phyloP scores from a whole-genome alignment of 1,140 invertebrate genomes.

The Magallana gigas region DNA sequence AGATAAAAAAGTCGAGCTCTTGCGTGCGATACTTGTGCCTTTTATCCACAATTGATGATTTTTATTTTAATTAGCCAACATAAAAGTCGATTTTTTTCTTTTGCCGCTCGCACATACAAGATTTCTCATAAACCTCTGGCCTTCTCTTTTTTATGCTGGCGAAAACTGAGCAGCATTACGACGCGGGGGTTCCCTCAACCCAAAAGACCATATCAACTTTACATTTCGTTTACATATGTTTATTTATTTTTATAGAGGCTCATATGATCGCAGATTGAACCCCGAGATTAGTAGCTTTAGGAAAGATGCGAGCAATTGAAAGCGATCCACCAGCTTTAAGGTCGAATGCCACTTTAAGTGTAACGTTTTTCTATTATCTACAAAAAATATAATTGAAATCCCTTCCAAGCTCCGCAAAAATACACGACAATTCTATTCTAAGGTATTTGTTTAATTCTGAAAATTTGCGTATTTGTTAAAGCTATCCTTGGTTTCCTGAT shows the following conservation, averaged over 20 bases:
- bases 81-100: background rate
- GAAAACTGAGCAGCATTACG: background rate
- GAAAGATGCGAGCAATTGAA: slow-evolving; percentile 25
- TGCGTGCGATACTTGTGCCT: too few relatives aligned
- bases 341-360: slow-evolving; percentile 8
- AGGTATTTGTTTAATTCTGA: slow-evolving; percentile 25
- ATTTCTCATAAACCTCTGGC: background rate
- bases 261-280: slow-evolving; percentile 27
- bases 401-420: background rate
- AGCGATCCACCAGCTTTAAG: background rate
- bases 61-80: too few relatives aligned
- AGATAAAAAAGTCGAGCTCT: too few relatives aligned
- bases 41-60: too few relatives aligned
- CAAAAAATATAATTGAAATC: background rate
- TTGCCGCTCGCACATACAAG: background rate
- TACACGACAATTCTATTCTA: slow-evolving; percentile 14
- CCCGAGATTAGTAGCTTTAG: background rate
- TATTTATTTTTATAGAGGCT: slow-evolving; percentile 28
- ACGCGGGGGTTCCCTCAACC: background rate
- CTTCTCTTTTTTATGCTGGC: background rate
- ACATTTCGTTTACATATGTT: slow-evolving; percentile 34
- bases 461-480: background rate
- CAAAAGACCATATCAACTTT: slow-evolving; percentile 12
- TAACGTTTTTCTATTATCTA: slow-evolving; percentile 21
- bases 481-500: background rate